A percentile compares a stretch with the other conserved stretches of the same genome.
Conservation (phyloP, 1,140 invertebrate genomes). For the Euwallacea similis region DNA sequence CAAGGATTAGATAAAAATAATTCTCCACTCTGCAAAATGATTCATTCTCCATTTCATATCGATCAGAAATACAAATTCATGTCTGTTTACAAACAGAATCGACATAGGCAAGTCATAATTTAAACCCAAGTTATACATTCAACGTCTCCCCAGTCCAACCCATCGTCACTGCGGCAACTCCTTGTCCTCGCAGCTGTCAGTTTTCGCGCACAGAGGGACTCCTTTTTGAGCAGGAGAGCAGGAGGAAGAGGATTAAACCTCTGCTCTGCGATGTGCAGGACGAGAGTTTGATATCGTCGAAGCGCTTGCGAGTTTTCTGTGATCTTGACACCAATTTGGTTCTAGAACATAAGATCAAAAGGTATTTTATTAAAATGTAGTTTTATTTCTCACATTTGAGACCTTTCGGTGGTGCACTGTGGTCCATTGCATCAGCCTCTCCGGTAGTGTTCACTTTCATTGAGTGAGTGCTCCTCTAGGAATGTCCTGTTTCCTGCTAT, state of each 20-base stretch:
- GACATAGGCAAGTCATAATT: no score
- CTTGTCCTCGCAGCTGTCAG: conserved; percentile 17
- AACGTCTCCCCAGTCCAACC: background rate
- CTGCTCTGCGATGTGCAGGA: background rate
- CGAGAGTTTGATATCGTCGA: background rate
- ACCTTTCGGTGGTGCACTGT: background rate
- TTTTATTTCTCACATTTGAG: background rate
- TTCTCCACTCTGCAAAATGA: no score
- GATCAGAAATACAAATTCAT: no score
- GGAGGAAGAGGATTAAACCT: background rate
- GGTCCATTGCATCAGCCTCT: no score
- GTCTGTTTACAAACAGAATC: no score
- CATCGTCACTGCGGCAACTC: background rate
- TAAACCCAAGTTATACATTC: background rate
- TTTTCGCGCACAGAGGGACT: conserved; percentile 27
- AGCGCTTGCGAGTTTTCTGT: conserved; percentile 5
- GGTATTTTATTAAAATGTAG: conserved; percentile 16
- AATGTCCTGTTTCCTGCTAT: no score
- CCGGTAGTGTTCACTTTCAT: no score
- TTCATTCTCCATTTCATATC: no score
- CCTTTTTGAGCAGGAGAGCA: conserved; percentile 15
- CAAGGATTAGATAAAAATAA: no score
- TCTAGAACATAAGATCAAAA: conserved; percentile 26
- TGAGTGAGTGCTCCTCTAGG: no score
- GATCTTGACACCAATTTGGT: conserved; percentile 21